These are phyloP conservation scores for Lytechinus pictus DNA, from an alignment of 35 echinoderm and acorn worm species.

Conservation along the genomic window DNA sequence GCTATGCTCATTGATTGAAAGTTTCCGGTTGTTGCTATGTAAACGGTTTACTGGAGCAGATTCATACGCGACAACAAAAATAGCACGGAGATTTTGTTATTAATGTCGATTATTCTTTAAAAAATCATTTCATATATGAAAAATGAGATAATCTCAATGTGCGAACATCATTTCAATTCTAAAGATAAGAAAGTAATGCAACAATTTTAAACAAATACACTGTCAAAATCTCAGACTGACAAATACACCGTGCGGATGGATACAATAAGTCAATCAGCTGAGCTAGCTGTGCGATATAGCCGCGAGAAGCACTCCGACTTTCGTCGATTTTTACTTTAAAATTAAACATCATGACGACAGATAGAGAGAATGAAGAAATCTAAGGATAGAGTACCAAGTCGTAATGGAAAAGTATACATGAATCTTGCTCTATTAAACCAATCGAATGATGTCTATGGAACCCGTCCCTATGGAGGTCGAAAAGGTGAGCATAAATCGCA, in stretches of 20 bases:
- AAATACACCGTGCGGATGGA: neutral
- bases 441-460: neutral
- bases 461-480: conserved; percentile 33
- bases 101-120: too few relatives aligned
- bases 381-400: neutral
- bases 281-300: neutral
- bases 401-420: neutral
- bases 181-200: neutral
- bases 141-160: too few relatives aligned
- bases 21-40: conserved; percentile 34
- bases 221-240: neutral
- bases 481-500: neutral
- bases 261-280: neutral
- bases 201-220: neutral
- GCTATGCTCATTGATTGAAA: neutral
- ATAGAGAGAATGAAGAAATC: conserved; percentile 18
- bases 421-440: neutral
- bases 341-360: neutral
- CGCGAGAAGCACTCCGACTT: too few relatives aligned
- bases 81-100: too few relatives aligned
- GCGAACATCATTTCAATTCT: neutral
- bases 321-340: neutral
- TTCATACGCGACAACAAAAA: neutral
- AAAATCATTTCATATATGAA: too few relatives aligned
- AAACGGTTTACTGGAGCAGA: neutral